Base-by-base conservation (phyloP, 2,113 vertebrate species). In the Sceloporus undulatus region DNA sequence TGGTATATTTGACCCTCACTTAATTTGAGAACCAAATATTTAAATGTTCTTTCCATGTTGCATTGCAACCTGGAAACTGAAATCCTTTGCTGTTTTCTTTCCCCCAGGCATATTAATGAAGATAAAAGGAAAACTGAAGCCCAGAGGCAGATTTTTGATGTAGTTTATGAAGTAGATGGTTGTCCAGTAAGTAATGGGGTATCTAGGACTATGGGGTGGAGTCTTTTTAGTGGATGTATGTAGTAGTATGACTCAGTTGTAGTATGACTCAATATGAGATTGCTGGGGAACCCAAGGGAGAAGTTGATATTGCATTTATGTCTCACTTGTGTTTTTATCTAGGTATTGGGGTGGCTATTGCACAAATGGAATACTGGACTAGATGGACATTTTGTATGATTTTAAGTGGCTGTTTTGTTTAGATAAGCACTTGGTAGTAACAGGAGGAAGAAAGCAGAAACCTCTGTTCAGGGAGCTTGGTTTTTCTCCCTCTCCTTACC, bases 101-200 rank as follows among this genome's bases (percentile, higher is more conserved):
- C 42, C 91, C 84, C 86, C 91, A 99, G 99, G 65, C 98, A 99
- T 93, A 99, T 99, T 94, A 99, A 99, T 81, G 99, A 99, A 93
- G 99, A 99, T 96, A 99, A 99, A 96, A 98, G 99, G 87, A 99
- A 99, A 97, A 99, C 99, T 0, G 99, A 99, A 92, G 98, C 98
- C 68, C 99, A 99, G 92, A 98, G 98, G 94, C 99, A 99, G 94
- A 99, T 99, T 95, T 99, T 99, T 94, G 98, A 99, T 1, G 98
- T 99, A 27, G 98, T 99, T 89, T 99, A 99, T 94, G 99, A 99
- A 96, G 99, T 99, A 71, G 99, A 99, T 91, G 98, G 98, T 90
- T 99, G 99, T 91, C 99, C 99, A 40, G 99, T 99, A 96, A 98
- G 98, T 98, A 91, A 70, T 54, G 16, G n/a, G 54, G 19, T n/a